Conservation (phyloP, 2,797 vertebrate genomes). For the Pantherophis alleghaniensis region DNA sequence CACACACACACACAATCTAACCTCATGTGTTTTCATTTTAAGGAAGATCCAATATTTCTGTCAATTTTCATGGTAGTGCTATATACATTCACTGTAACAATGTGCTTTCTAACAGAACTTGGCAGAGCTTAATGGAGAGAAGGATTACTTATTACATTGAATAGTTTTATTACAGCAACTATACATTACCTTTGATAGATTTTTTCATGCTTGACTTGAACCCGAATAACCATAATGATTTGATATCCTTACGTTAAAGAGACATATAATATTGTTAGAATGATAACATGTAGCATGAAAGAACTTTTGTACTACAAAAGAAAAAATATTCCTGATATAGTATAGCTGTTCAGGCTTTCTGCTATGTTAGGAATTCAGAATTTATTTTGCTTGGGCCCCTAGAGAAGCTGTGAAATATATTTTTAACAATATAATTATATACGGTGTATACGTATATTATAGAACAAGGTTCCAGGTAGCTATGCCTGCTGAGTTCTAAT, state of each 20-base stretch:
- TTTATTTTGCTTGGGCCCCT: not conserved
- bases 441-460: not conserved
- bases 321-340: not conserved
- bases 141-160: slow-evolving; percentile 1
- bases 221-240: slow-evolving; percentile 17
- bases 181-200: slow-evolving; percentile 15
- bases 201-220: slow-evolving; percentile 26
- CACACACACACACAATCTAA: not conserved
- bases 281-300: not conserved
- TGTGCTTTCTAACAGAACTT: slow-evolving; percentile 19
- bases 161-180: slow-evolving; percentile 5
- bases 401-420: not conserved
- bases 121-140: slow-evolving; percentile 12
- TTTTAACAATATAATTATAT: not conserved
- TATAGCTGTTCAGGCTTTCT: not conserved
- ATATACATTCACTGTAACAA: slow-evolving; percentile 7
- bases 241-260: slow-evolving; percentile 13
- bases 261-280: not conserved
- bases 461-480: not conserved
- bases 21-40: slow-evolving; percentile 1
- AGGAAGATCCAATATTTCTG: slow-evolving; percentile 1
- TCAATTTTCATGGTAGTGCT: slow-evolving; percentile 9
- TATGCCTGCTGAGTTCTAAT: not conserved
- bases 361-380: not conserved
- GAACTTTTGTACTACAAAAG: not conserved